Evolutionary conservation across 2,113 vertebrate genomes (phyloP), one percentile per base, ranked within the genome.

Genomic region (Bombycilla garrulus): DNA sequence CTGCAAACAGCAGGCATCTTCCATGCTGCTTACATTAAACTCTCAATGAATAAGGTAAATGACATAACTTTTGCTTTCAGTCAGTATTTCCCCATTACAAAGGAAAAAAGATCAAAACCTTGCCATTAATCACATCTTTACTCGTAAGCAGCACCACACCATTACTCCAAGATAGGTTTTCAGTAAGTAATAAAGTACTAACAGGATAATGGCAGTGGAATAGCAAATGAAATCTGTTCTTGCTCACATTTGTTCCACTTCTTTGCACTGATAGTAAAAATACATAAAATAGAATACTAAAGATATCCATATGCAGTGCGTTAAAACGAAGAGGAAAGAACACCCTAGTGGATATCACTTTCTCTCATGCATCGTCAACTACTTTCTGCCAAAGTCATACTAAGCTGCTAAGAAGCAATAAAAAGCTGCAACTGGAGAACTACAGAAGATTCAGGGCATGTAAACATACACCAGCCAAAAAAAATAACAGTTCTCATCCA

Each of bases 201-300:
- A 95, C 72, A 95, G 88, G 91, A 92, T 96, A 96, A 97, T 81
- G 66, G 91, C 64, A 93, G 69, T 67, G 61, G 81, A 94, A 94
- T 64, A 92, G 91, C 91, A 95, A 93, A 95, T 92, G 81, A 93
- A 92, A 95, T 93, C 86, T 15, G 3, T 91, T 92, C 95, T 81
- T 89, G 65, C 69, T 81, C 86, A 84, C 92, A 95, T 95, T 95
- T 91, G 91, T 95, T 96, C 95, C 95, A 93, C 94, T 96, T 64
- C 91, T 84, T 90, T 95, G 95, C 88, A 69, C 83, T 64, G 83
- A 95, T 36, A 95, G 81, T 93, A 95, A 93, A 96, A 96, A 95
- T 89, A 89, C 82, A 93, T 96, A 92, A 95, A 95, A 86, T 23
- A 40, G 57, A 69, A 91, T 61, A 89, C 56, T 78, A 77, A 87